phyloP scores from a whole-genome alignment of 2,113 vertebrate genomes.

The Sinocyclocheilus rhinocerous region DNA sequence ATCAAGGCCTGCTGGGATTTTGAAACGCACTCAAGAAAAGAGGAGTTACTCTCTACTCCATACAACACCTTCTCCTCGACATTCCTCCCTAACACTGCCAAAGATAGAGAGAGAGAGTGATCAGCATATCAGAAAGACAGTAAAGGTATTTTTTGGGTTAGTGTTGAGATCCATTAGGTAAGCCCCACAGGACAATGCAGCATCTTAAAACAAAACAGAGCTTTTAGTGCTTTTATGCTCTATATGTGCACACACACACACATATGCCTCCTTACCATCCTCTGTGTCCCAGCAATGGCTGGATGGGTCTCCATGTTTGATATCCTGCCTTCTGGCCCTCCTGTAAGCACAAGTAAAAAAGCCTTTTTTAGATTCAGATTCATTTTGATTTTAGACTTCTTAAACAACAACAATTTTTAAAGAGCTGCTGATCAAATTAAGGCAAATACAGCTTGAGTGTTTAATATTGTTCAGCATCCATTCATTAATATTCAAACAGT shows the following conservation, averaged over 20 bases:
- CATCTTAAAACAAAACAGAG: slow-evolving; percentile 39
- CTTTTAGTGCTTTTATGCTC: slow-evolving; percentile 45
- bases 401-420: neutral
- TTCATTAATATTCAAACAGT: neutral
- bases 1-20: slow-evolving; percentile 95
- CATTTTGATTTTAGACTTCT: neutral
- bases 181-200: slow-evolving; percentile 46
- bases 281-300: slow-evolving; percentile 95
- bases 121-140: slow-evolving; percentile 7
- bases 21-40: slow-evolving; percentile 95
- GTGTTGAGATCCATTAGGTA: slow-evolving; percentile 30
- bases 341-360: slow-evolving; percentile 67
- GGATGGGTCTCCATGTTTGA: slow-evolving; percentile 93
- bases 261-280: slow-evolving; percentile 82
- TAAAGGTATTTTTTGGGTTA: slow-evolving; percentile 34
- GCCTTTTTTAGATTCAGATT: neutral
- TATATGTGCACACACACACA: slow-evolving; percentile 18
- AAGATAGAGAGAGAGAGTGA: neutral
- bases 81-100: slow-evolving; percentile 66
- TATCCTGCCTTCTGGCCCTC: slow-evolving; percentile 93
- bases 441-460: neutral
- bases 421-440: neutral
- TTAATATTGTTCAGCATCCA: neutral
- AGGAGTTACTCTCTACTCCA: slow-evolving; percentile 95
- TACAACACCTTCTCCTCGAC: slow-evolving; percentile 93